A percentile compares a stretch with the other conserved stretches of the same genome.
Evolutionary conservation across 2,113 vertebrate genomes (phyloP).

Genomic region (Xyrauchen texanus): DNA sequence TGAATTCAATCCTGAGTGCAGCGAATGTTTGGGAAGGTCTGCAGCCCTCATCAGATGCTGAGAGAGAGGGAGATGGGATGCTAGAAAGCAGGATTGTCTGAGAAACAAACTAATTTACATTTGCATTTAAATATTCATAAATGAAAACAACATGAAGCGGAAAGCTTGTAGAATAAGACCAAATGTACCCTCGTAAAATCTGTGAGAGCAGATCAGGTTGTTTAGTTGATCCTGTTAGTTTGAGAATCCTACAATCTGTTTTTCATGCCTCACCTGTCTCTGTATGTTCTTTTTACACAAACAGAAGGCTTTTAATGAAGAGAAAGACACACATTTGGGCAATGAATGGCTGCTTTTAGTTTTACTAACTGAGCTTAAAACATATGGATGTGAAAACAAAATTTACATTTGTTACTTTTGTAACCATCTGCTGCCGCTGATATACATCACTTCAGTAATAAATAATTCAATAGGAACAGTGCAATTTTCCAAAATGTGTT

Average conservation of each 20-base stretch:
- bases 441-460: too few relatives aligned
- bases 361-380: not conserved
- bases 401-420: not conserved
- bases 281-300: constrained; percentile 1
- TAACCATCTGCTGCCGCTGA: not conserved
- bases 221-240: constrained; percentile 27
- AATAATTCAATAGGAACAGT: too few relatives aligned
- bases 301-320: not conserved
- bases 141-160: not conserved
- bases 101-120: not conserved
- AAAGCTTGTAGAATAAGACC: not conserved
- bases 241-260: constrained; percentile 5
- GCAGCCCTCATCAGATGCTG: not conserved
- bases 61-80: not conserved
- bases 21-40: not conserved
- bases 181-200: not conserved
- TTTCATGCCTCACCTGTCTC: constrained; percentile 24
- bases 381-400: not conserved
- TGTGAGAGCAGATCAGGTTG: not conserved
- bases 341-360: not conserved
- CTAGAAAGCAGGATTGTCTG: not conserved
- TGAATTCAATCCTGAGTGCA: not conserved
- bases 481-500: too few relatives aligned
- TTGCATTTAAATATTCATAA: not conserved
- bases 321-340: not conserved